Evolutionary conservation across 2,797 vertebrate genomes (phyloP).

Genomic region (Syndactyla subalaris): DNA sequence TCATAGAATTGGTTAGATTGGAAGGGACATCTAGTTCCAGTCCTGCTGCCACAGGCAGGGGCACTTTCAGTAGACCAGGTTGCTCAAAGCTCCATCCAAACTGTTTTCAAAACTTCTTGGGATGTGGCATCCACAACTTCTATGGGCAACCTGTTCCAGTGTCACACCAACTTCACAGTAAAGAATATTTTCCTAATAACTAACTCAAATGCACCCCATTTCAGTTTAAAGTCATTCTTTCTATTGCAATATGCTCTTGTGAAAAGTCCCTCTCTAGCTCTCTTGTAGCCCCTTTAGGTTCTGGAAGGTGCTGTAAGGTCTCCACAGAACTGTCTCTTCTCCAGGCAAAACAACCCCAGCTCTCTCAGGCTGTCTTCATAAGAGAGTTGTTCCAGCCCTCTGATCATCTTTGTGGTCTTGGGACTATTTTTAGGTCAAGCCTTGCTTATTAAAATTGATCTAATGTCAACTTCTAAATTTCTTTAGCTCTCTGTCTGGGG

Average conservation of each 20-base stretch:
- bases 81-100: not conserved
- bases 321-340: not conserved
- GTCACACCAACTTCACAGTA: not conserved
- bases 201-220: rapidly evolving
- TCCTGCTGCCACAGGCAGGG: not conserved
- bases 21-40: not conserved
- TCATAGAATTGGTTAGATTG: not conserved
- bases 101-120: not conserved
- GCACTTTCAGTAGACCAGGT: not conserved
- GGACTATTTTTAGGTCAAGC: not conserved
- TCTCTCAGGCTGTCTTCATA: not conserved
- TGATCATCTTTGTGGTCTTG: not conserved
- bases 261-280: not conserved
- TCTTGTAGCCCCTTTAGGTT: not conserved
- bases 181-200: not conserved
- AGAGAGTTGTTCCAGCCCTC: not conserved
- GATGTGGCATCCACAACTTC: not conserved
- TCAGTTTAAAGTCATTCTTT: not conserved
- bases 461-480: not conserved
- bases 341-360: not conserved
- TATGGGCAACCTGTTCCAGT: not conserved
- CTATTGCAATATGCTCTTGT: rapidly evolving
- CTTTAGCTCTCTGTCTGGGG: not conserved
- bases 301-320: not conserved
- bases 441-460: not conserved